These are phyloP conservation scores for Pedicia rivosa DNA, from an alignment of 2,888 invertebrate species.

Conservation along the genomic window DNA sequence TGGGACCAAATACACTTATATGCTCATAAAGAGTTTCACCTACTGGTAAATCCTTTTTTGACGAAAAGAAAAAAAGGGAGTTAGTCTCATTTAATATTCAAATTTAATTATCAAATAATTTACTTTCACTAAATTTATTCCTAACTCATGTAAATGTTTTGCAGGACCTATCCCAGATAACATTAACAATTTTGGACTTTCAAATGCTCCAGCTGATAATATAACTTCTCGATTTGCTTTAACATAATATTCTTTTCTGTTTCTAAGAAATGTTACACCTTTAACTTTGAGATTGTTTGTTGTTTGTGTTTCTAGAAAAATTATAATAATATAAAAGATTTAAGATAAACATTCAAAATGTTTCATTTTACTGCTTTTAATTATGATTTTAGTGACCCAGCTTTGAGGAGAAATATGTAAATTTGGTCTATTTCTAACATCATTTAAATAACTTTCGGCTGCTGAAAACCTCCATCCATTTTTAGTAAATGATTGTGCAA, in stretches of 20 bases:
- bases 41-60: conserved; percentile 30
- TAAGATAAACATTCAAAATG: too few species aligned
- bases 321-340: too few species aligned
- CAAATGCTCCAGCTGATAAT: conserved; percentile 45
- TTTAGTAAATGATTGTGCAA: conserved; percentile 35
- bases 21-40: conserved; percentile 38
- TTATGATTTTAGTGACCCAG: conserved; percentile 30
- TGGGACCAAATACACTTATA: conserved; percentile 35
- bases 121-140: conserved; percentile 27
- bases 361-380: conserved; percentile 29
- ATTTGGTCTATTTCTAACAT: conserved; percentile 31
- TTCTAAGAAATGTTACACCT: conserved; percentile 31
- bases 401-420: conserved; percentile 35
- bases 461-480: conserved; percentile 34
- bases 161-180: conserved; percentile 40
- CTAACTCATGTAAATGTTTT: conserved; percentile 26
- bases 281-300: conserved; percentile 18
- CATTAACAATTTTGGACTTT: conserved; percentile 42
- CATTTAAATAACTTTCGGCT: conserved; percentile 35
- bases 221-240: conserved; percentile 40
- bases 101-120: too few species aligned
- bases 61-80: neutral
- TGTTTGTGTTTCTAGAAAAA: too few species aligned
- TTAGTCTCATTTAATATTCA: neutral
- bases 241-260: conserved; percentile 20